These are phyloP conservation scores for Dendroctonus valens DNA, from an alignment of 1,140 invertebrate species.

Conservation along the genomic window DNA sequence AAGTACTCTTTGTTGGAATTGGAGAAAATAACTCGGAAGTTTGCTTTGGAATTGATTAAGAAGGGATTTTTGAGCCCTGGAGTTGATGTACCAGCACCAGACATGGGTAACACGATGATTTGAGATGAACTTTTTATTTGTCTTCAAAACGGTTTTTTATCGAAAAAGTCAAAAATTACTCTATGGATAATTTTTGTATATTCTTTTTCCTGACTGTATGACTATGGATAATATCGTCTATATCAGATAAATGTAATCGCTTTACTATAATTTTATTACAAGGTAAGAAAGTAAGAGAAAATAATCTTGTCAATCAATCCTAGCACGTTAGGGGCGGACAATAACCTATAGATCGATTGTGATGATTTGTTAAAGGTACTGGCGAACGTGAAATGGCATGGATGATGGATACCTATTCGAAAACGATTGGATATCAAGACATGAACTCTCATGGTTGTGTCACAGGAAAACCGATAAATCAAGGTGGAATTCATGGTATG, in stretches of 20 bases:
- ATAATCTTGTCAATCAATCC: too few species aligned
- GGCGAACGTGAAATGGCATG: constrained; percentile 99
- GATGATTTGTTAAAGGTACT: constrained; percentile 54
- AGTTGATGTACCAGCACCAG: constrained; percentile 95
- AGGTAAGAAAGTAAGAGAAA: too few species aligned
- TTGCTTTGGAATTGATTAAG: constrained; percentile 96
- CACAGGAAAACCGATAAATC: constrained; percentile 97
- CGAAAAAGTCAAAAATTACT: too few species aligned
- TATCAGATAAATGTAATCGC: too few species aligned
- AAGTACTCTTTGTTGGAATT: constrained; percentile 93
- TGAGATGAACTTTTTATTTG: too few species aligned
- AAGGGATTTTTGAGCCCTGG: constrained; percentile 89
- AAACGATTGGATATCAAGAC: constrained; percentile 92
- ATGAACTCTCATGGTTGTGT: constrained; percentile 98
- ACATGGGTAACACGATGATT: constrained; percentile 69
- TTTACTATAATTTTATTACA: too few species aligned
- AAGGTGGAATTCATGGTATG: constrained; percentile 87
- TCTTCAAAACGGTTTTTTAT: too few species aligned
- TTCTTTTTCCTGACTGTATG: too few species aligned
- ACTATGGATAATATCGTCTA: neutral
- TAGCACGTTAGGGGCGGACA: too few species aligned
- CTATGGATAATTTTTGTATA: neutral
- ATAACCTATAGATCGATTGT: neutral
- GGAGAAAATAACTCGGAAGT: constrained; percentile 96
- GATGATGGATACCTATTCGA: constrained; percentile 98